Percentiles rank a stretch among this genome's conserved stretches.
phyloP scores from a whole-genome alignment of 2,797 vertebrate genomes.

The Rhinogobio ventralis region DNA sequence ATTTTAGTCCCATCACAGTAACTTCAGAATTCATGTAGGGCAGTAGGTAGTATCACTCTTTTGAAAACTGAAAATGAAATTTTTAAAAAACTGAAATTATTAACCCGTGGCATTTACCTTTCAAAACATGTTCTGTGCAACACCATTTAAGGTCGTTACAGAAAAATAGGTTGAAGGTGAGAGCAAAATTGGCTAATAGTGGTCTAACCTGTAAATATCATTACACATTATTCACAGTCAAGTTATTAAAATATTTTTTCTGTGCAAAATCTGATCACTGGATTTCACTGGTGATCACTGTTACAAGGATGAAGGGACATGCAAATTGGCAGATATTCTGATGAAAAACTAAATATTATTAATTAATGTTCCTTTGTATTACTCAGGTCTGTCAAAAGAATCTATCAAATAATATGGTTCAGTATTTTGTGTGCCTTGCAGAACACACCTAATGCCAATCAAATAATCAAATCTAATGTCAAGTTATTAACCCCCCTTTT shows the following conservation, averaged over 20 bases:
- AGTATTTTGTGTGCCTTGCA: not conserved
- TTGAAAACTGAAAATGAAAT: no score
- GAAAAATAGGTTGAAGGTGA: constrained; percentile 4
- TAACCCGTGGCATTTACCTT: constrained; percentile 8
- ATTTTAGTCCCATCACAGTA: not conserved
- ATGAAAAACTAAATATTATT: not conserved
- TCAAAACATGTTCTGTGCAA: constrained; percentile 8
- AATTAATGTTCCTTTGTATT: not conserved
- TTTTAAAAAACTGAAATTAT: constrained; percentile 3
- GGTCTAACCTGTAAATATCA: not conserved
- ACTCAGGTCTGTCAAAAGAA: not conserved
- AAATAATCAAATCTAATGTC: not conserved
- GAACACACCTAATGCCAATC: constrained; percentile 35
- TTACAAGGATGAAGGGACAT: not conserved
- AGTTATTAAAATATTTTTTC: not conserved
- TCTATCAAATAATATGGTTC: not conserved
- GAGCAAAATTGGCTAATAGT: not conserved
- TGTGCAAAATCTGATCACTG: not conserved
- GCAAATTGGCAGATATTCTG: not conserved
- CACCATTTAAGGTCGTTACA: not conserved
- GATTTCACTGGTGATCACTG: not conserved
- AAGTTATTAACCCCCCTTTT: not conserved
- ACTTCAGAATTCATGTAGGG: not conserved
- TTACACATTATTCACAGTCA: constrained; percentile 20
- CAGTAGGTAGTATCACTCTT: not conserved